These are phyloP conservation scores for Zaprionus davidi DNA, from an alignment of 1,140 invertebrate genomes.

Conservation along the genomic window DNA sequence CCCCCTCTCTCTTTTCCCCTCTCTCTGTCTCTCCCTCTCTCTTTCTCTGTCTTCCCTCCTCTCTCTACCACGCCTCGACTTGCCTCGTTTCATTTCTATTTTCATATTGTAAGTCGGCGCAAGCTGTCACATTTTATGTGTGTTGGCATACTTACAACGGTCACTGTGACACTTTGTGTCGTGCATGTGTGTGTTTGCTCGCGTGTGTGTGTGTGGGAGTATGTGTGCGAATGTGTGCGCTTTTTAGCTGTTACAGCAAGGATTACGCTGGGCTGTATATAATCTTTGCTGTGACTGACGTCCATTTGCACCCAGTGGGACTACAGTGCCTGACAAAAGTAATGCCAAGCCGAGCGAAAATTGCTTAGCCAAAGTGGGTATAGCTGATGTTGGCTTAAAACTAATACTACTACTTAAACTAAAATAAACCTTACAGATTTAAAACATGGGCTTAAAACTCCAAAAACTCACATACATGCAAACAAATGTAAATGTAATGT, in stretches of 20 bases:
- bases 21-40: not conserved
- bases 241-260: conserved; percentile 21
- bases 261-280: conserved; percentile 6
- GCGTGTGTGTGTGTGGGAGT: not conserved
- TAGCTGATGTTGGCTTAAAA: not conserved
- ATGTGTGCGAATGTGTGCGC: conserved; percentile 3
- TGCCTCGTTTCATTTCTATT: conserved; percentile 21
- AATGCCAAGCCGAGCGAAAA: not conserved
- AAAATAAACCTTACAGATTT: not conserved
- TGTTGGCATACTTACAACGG: conserved; percentile 31
- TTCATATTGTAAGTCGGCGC: conserved; percentile 22
- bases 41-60: not conserved
- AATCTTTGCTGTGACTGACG: not conserved
- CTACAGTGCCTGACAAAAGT: not conserved
- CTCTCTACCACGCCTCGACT: not conserved
- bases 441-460: not conserved
- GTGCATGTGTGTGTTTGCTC: not conserved
- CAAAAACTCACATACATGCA: not conserved
- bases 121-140: conserved; percentile 37
- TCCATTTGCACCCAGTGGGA: not conserved
- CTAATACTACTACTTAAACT: no score
- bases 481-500: not conserved
- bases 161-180: conserved; percentile 26
- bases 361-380: not conserved
- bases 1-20: no score